These are phyloP conservation scores for Eurytoma californica DNA, from an alignment of 2,888 invertebrate species.

Conservation along the genomic window DNA sequence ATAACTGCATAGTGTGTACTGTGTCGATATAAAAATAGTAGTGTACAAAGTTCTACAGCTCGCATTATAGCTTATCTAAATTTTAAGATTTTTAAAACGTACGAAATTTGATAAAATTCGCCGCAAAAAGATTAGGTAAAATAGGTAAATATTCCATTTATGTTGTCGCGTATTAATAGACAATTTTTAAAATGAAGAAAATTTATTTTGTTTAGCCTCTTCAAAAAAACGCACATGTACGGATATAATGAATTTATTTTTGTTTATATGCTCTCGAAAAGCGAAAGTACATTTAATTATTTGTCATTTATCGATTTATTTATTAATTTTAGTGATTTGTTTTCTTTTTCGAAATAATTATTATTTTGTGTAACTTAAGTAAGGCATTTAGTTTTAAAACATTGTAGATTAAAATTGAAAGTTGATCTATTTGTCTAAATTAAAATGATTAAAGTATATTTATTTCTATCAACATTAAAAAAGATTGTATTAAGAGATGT, in stretches of 20 bases:
- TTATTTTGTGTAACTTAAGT: slow-evolving; percentile 35
- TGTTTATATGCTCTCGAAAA: slow-evolving; percentile 22
- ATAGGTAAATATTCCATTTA: slow-evolving; percentile 25
- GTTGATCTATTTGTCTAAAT: background rate
- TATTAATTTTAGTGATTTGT: slow-evolving; percentile 41
- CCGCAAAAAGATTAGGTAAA: slow-evolving; percentile 9
- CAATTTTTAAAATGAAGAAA: slow-evolving; percentile 19
- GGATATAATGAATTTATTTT: slow-evolving; percentile 7
- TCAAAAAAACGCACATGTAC: slow-evolving; percentile 33
- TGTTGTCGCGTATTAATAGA: slow-evolving; percentile 24
- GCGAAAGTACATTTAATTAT: slow-evolving; percentile 32
- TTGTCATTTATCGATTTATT: slow-evolving; percentile 49
- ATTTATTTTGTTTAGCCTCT: slow-evolving; percentile 32
- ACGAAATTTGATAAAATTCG: slow-evolving; percentile 26
- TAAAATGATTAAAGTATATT: slow-evolving; percentile 12
- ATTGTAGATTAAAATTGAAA: slow-evolving; percentile 8
- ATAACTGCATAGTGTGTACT: slow-evolving; percentile 39
- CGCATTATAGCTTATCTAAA: slow-evolving; percentile 51
- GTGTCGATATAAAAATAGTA: slow-evolving; percentile 36
- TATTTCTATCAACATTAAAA: slow-evolving; percentile 27
- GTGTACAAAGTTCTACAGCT: slow-evolving; percentile 54
- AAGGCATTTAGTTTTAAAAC: slow-evolving; percentile 14
- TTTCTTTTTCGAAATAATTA: slow-evolving; percentile 23
- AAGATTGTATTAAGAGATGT: slow-evolving; percentile 15
- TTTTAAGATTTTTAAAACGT: slow-evolving; percentile 35